These are phyloP conservation scores for Lacanobia oleracea DNA, from an alignment of 2,888 invertebrate genomes.

Conservation along the genomic window DNA sequence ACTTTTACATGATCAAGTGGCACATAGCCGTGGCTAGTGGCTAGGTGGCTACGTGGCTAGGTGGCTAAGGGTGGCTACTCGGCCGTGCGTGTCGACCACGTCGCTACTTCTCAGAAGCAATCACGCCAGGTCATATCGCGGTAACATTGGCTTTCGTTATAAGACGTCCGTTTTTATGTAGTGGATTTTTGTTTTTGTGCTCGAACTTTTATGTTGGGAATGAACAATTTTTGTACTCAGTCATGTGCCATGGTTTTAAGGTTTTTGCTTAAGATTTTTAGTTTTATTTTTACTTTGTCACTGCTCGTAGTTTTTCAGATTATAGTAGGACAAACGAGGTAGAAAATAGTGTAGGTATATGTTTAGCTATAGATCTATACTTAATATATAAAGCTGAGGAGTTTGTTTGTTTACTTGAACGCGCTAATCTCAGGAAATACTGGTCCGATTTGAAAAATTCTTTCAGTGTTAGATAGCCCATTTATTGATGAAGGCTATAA, in stretches of 20 bases:
- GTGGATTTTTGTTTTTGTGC: conserved; percentile 4
- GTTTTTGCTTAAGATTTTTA: too few relatives aligned
- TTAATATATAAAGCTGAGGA: too few relatives aligned
- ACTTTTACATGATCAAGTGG: conserved; percentile 20
- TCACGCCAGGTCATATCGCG: conserved; percentile 41
- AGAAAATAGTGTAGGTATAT: too few relatives aligned
- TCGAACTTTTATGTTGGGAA: conserved; percentile 11
- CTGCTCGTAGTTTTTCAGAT: too few relatives aligned
- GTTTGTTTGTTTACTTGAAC: too few relatives aligned
- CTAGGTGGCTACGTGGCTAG: conserved; percentile 19
- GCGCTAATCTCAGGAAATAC: too few relatives aligned
- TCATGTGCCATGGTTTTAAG: neutral
- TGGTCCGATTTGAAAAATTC: too few relatives aligned
- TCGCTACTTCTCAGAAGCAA: conserved; percentile 57
- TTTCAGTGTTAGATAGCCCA: too few relatives aligned
- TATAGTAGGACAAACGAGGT: too few relatives aligned
- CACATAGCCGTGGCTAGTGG: conserved; percentile 19
- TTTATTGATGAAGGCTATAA: too few relatives aligned
- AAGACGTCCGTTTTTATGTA: conserved; percentile 25
- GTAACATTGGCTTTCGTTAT: conserved; percentile 36
- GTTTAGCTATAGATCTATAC: too few relatives aligned
- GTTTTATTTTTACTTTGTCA: too few relatives aligned
- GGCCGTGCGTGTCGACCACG: conserved; percentile 52
- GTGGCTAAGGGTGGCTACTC: conserved; percentile 5
- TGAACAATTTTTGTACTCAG: conserved; percentile 1